phyloP scores from a whole-genome alignment of 2,797 vertebrate species.

The Nannoperca australis region DNA sequence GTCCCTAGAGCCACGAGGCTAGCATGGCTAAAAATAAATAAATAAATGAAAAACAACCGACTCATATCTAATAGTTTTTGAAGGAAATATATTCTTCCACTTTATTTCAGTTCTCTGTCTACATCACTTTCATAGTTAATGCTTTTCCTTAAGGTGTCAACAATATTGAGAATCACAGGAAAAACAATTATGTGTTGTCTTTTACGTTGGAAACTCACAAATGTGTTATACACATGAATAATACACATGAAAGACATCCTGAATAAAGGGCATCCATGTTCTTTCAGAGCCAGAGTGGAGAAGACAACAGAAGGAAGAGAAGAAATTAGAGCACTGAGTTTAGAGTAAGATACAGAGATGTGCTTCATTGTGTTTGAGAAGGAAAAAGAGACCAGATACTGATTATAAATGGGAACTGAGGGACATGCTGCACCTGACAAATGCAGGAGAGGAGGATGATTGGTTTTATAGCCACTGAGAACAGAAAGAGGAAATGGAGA shows the following conservation, averaged over 20 bases:
- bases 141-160: neutral
- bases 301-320: slow-evolving; percentile 17
- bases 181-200: neutral
- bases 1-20: too few species aligned
- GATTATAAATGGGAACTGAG: slow-evolving; percentile 44
- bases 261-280: neutral
- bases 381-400: slow-evolving; percentile 18
- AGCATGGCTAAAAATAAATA: too few species aligned
- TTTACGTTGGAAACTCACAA: slow-evolving; percentile 5
- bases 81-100: neutral
- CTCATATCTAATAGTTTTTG: neutral
- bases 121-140: neutral
- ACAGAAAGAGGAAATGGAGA: slow-evolving; percentile 29
- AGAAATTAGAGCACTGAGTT: slow-evolving; percentile 25
- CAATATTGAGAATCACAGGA: neutral
- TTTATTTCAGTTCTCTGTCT: neutral
- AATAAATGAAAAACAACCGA: too few species aligned
- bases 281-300: slow-evolving; percentile 10
- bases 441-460: slow-evolving; percentile 36
- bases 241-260: slow-evolving; percentile 12
- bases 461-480: slow-evolving; percentile 52
- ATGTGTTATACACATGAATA: neutral
- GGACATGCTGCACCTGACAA: slow-evolving; percentile 29
- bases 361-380: slow-evolving; percentile 42
- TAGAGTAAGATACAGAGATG: slow-evolving; percentile 31